These are phyloP conservation scores for Dipodomys stephensi DNA, from an alignment of 2,113 vertebrate genomes.

Conservation along the genomic window DNA sequence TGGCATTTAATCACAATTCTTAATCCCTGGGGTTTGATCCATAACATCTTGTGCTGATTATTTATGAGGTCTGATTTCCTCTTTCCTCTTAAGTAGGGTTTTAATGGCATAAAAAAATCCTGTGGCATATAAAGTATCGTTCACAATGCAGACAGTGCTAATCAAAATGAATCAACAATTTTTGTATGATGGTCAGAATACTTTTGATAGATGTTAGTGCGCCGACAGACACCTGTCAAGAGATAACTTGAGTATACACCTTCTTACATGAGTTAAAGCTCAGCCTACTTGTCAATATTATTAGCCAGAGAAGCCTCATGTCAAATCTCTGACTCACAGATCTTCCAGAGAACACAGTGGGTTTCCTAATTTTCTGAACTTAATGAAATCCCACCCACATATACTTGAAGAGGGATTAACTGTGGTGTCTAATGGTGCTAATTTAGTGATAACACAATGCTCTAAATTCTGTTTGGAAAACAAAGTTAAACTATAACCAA, in stretches of 20 bases:
- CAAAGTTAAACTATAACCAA: constrained; percentile 29
- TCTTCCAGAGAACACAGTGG: constrained; percentile 20
- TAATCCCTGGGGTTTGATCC: not conserved
- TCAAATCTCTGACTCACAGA: constrained; percentile 34
- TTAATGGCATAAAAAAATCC: not conserved
- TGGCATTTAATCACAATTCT: not conserved
- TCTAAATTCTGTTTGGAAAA: constrained; percentile 50
- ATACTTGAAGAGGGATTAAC: constrained; percentile 48
- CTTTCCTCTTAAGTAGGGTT: not conserved
- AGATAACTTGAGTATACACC: not conserved
- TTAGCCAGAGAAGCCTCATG: not conserved
- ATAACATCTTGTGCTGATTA: not conserved
- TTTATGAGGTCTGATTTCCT: not conserved
- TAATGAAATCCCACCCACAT: constrained; percentile 47
- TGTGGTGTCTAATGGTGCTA: constrained; percentile 41
- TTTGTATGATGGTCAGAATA: not conserved
- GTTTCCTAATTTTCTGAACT: constrained; percentile 52
- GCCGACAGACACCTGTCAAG: not conserved
- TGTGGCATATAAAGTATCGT: not conserved
- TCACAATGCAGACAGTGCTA: not conserved
- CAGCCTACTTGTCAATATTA: not conserved
- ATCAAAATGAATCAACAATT: not conserved
- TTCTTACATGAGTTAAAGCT: not conserved
- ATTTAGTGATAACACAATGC: constrained; percentile 57
- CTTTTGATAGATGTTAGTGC: not conserved